These are phyloP conservation scores for Mayetiola destructor DNA, from an alignment of 2,888 invertebrate species.

Conservation along the genomic window DNA sequence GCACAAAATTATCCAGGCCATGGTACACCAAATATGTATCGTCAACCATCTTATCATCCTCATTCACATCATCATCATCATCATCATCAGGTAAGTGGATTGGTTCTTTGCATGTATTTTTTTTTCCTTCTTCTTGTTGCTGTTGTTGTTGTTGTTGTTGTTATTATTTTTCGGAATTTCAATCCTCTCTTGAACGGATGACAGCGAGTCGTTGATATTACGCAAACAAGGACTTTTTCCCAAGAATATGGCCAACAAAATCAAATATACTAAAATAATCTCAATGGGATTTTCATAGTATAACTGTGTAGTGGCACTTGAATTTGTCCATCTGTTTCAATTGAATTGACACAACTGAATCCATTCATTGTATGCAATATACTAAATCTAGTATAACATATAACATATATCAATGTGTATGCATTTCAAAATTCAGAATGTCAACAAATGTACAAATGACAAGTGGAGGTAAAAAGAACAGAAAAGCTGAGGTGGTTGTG, in stretches of 20 bases:
- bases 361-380: too few relatives aligned
- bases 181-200: too few relatives aligned
- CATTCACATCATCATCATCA: constrained; percentile 19
- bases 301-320: background rate
- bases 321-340: background rate
- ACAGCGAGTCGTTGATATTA: too few relatives aligned
- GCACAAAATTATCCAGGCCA: constrained; percentile 21
- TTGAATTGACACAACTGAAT: background rate
- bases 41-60: constrained; percentile 18
- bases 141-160: background rate
- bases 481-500: too few relatives aligned
- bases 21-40: constrained; percentile 21
- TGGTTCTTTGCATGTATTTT: background rate
- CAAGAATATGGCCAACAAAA: too few relatives aligned
- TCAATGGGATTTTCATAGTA: background rate
- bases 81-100: constrained; percentile 20
- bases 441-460: constrained; percentile 4
- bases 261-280: too few relatives aligned
- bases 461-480: background rate
- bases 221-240: too few relatives aligned
- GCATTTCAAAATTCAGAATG: too few relatives aligned
- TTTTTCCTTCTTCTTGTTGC: background rate
- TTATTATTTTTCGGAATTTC: too few relatives aligned
- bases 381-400: too few relatives aligned
- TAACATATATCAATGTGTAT: too few relatives aligned